Conservation (phyloP, 2,113 vertebrate species). For the Pelusios castaneus region DNA sequence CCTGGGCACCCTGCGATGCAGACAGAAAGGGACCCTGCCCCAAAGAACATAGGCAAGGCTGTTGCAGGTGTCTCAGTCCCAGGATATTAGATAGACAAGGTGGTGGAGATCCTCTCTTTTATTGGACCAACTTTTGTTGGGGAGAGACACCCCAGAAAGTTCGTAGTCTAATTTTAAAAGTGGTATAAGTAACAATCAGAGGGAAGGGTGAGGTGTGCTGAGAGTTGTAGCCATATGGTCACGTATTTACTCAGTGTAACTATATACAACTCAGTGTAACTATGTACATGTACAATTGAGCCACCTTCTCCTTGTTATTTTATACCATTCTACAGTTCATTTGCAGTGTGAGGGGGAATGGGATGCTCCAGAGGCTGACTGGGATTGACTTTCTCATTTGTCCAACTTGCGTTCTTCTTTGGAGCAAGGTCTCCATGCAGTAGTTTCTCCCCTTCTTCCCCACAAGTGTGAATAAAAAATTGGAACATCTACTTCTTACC, state of each 20-base stretch:
- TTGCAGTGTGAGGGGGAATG: not conserved
- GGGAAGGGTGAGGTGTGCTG: not conserved
- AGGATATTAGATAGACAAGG: not conserved
- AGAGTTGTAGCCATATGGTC: not conserved
- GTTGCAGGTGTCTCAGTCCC: not conserved
- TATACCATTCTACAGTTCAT: not conserved
- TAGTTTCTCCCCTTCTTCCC: accelerated
- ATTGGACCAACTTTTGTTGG: not conserved
- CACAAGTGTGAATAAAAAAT: accelerated
- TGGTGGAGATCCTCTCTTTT: not conserved
- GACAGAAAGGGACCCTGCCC: not conserved
- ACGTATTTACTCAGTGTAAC: not conserved
- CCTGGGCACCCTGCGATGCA: not conserved
- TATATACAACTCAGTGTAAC: not conserved
- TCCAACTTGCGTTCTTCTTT: accelerated
- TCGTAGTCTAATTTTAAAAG: not conserved
- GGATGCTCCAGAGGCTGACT: accelerated
- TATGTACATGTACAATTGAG: not conserved
- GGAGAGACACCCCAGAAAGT: not conserved
- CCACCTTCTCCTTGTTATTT: not conserved
- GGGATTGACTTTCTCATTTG: accelerated
- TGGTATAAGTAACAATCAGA: not conserved
- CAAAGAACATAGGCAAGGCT: not conserved
- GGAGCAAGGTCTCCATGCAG: accelerated
- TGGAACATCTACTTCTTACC: accelerated